Base-by-base conservation (phyloP, 2,113 vertebrate species). In the Odocoileus virginianus region DNA sequence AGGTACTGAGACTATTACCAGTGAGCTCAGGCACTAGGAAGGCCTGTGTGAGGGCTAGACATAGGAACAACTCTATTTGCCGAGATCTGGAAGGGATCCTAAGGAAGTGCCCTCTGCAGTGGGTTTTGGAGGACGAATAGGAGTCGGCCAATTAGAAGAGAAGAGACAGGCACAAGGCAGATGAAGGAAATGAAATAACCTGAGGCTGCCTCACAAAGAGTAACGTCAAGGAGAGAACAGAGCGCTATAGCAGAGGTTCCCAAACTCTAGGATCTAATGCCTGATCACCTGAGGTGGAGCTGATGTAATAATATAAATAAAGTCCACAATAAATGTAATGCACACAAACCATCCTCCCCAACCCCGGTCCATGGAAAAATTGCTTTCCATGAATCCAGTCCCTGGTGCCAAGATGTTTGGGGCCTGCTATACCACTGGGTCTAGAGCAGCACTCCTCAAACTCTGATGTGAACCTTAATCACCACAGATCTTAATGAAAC, bases 121-220 rank as follows among this genome's bases (percentile, higher is more conserved):
- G 90, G 90, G 90, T 30, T 97, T 64, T 87, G 52, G 27, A 71
- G 86, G 47, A 30, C 87, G 89, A 95, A 89, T 43, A 91, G 33
- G 96, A 98, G 91, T 64, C 87, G 55, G 47, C 93, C 64, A 58
- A 79, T 40, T 8, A 81, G 74, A 64, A 50, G 6, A 25, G 64
- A 92, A 10, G 36, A 84, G 28, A 93, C 83, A 19, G 17, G 25
- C 58, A 1, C 30, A 74, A 52, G 57, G 47, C 47, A 67, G 47
- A 58, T 0, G 7, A 43, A 54, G 43, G 43, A 76, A 60, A 55
- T 45, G 27, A 88, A 83, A 60, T 25, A 25, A 16, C 36, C 33
- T 13, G 33, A 76, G 47, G 50, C 74, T 25, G 43, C 28, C 40
- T 74, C 33, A 25, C 1, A 27, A 55, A 58, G 12, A 36, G n/a